Conservation (phyloP, 2,888 invertebrate species). For the Drosophila koepferae region DNA sequence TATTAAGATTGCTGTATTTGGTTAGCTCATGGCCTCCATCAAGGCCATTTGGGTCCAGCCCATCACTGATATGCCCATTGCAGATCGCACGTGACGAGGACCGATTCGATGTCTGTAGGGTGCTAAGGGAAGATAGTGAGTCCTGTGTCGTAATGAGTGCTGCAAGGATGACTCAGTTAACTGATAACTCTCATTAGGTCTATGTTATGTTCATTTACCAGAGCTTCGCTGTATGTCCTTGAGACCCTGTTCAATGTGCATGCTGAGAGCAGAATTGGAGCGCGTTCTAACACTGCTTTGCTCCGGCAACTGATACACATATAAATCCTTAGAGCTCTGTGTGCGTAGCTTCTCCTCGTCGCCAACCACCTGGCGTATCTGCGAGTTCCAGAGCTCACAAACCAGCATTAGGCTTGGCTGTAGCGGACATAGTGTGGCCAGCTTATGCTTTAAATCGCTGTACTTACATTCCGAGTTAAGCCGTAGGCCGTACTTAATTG, state of each 20-base stretch:
- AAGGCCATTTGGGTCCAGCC: constrained; percentile 31
- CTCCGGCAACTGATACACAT: constrained; percentile 89
- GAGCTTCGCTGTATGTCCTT: constrained; percentile 85
- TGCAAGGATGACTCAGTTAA: constrained; percentile 5
- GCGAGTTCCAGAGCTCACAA: constrained; percentile 90
- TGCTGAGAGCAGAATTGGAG: constrained; percentile 82
- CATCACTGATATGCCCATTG: constrained; percentile 61
- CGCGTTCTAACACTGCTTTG: constrained; percentile 80
- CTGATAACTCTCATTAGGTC: neutral
- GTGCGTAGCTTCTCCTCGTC: constrained; percentile 87
- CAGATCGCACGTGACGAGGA: constrained; percentile 54
- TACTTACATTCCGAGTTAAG: constrained; percentile 94
- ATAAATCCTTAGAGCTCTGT: constrained; percentile 87
- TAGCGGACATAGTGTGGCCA: constrained; percentile 88
- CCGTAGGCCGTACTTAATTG: constrained; percentile 93
- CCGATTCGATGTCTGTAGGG: constrained; percentile 68
- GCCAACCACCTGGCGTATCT: constrained; percentile 87
- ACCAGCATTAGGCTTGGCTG: constrained; percentile 88
- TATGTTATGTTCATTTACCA: constrained; percentile 62
- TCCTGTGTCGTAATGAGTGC: constrained; percentile 74
- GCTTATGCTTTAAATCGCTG: constrained; percentile 90
- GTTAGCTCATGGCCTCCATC: constrained; percentile 40
- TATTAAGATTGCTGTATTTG: constrained; percentile 40
- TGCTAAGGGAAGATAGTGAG: constrained; percentile 73
- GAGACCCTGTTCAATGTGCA: constrained; percentile 84